Percentiles rank a stretch among this genome's conserved stretches.
phyloP scores from a whole-genome alignment of 2,888 invertebrate species.

The Drosophila prolongata region DNA sequence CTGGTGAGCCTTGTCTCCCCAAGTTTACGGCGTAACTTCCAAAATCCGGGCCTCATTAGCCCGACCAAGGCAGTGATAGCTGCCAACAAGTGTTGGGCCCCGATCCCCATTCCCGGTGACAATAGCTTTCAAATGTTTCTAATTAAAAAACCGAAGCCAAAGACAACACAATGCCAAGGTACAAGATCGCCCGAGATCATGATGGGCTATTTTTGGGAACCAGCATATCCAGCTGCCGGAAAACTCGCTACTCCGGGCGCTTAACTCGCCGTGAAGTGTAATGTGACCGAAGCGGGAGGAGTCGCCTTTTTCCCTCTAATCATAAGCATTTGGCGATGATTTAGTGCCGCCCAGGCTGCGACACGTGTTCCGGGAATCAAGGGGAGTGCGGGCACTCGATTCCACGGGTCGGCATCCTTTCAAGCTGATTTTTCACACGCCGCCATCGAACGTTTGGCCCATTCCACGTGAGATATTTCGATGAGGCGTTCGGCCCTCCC shows the following conservation, averaged over 20 bases:
- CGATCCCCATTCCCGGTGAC: slow-evolving; percentile 49
- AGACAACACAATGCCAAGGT: slow-evolving; percentile 30
- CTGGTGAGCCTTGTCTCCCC: slow-evolving; percentile 60
- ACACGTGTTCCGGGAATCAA: slow-evolving; percentile 54
- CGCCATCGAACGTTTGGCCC: slow-evolving; percentile 35
- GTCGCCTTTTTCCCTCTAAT: slow-evolving; percentile 63
- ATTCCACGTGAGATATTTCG: slow-evolving; percentile 57
- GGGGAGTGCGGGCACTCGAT: slow-evolving; percentile 30
- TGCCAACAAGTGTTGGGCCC: slow-evolving; percentile 70
- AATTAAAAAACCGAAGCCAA: slow-evolving; percentile 64
- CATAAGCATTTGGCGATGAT: slow-evolving; percentile 79
- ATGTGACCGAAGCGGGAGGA: slow-evolving; percentile 56
- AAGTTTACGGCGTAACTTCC: slow-evolving; percentile 14
- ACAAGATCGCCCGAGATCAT: slow-evolving; percentile 10
- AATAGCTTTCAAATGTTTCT: slow-evolving; percentile 79
- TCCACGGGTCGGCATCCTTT: slow-evolving; percentile 67
- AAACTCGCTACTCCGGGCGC: slow-evolving; percentile 44
- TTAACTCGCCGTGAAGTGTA: slow-evolving; percentile 71
- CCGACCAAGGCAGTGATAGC: slow-evolving; percentile 68
- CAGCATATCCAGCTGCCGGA: slow-evolving; percentile 39
- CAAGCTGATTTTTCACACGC: slow-evolving; percentile 78
- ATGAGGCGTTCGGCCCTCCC: slow-evolving; percentile 55
- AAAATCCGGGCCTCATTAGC: slow-evolving; percentile 55
- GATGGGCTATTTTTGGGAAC: slow-evolving; percentile 22
- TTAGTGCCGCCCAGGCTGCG: slow-evolving; percentile 71